phyloP scores from a whole-genome alignment of 2,797 vertebrate species.

The Pseudomugil tenellus region DNA sequence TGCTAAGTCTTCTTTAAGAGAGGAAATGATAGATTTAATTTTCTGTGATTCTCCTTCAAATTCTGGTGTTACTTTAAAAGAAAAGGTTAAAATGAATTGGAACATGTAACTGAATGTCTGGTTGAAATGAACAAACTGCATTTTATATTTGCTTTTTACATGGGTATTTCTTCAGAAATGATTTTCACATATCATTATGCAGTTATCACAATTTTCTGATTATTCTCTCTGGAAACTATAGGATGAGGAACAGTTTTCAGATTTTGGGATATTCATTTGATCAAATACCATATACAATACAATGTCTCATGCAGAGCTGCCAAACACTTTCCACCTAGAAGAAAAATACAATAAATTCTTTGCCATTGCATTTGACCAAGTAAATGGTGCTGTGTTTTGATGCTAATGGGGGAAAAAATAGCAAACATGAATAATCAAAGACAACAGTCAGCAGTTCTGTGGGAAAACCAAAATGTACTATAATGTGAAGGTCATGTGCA shows the following conservation, averaged over 20 bases:
- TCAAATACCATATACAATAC: too few species aligned
- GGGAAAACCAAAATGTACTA: too few species aligned
- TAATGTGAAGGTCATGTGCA: background rate
- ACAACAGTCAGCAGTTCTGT: too few species aligned
- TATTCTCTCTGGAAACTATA: slow-evolving; percentile 2
- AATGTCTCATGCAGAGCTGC: too few species aligned
- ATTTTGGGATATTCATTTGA: background rate
- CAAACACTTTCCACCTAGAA: too few species aligned
- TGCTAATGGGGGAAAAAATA: too few species aligned
- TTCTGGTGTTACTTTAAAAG: slow-evolving; percentile 9
- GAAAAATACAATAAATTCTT: too few species aligned
- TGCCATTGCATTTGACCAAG: too few species aligned
- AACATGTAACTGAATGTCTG: background rate
- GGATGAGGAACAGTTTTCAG: background rate
- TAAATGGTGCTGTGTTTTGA: too few species aligned
- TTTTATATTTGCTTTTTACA: background rate
- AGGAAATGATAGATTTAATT: slow-evolving; percentile 7
- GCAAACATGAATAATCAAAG: too few species aligned
- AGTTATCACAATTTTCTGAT: background rate
- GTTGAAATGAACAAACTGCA: slow-evolving; percentile 12
- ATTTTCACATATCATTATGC: slow-evolving; percentile 13
- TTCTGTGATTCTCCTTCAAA: background rate
- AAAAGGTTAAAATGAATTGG: slow-evolving; percentile 6
- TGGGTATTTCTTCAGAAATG: background rate
- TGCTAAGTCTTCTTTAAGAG: slow-evolving; percentile 18